phyloP scores from a whole-genome alignment of 2,888 invertebrate species.

The Kryphioiulus occultus region DNA sequence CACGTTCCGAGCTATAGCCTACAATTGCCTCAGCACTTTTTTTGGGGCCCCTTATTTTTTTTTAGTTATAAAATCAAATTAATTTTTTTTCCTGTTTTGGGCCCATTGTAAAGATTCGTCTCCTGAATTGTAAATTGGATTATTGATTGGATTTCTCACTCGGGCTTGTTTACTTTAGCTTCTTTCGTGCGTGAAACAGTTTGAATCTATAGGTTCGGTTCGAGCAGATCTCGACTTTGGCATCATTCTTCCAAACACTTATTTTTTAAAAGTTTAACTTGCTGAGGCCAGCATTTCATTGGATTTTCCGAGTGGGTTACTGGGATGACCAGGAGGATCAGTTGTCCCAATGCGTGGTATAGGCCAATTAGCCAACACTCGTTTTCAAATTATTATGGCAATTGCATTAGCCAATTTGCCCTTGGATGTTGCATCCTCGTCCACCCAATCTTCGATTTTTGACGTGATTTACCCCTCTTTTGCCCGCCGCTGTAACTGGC shows the following conservation, averaged over 20 bases:
- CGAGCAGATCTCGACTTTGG: too few species aligned
- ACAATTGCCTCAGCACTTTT: not conserved
- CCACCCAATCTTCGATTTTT: not conserved
- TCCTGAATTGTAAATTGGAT: not conserved
- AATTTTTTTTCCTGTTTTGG: not conserved
- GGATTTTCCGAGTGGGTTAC: too few species aligned
- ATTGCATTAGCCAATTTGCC: too few species aligned
- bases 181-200: not conserved
- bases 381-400: not conserved
- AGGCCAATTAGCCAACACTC: not conserved
- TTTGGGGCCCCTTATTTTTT: not conserved
- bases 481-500: not conserved
- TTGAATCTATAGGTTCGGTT: not conserved
- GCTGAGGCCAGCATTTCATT: too few species aligned
- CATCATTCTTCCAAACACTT: too few species aligned
- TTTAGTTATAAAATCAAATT: slow-evolving; percentile 17
- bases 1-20: too few species aligned
- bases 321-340: too few species aligned
- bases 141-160: slow-evolving; percentile 23
- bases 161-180: slow-evolving; percentile 1
- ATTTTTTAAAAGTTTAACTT: too few species aligned
- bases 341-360: not conserved
- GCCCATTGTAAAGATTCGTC: not conserved
- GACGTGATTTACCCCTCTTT: not conserved
- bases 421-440: not conserved